Percentiles rank a stretch among this genome's conserved stretches.
Conservation (phyloP, 1,140 invertebrate species). For the Hycleus phaleratus region DNA sequence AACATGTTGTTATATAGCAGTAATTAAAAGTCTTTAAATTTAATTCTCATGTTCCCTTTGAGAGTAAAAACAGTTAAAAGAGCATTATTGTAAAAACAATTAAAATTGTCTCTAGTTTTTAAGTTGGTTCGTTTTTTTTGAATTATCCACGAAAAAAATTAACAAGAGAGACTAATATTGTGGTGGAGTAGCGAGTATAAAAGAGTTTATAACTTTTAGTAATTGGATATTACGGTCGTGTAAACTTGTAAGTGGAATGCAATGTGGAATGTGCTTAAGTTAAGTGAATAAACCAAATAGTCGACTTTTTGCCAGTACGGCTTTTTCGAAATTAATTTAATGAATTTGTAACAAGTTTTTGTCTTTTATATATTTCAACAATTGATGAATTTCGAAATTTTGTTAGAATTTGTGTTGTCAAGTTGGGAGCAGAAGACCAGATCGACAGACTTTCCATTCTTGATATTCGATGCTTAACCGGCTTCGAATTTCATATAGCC, state of each 20-base stretch:
- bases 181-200: too few relatives aligned
- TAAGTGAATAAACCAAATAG: constrained; percentile 28
- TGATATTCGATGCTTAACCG: constrained; percentile 18
- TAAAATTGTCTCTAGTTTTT: constrained; percentile 27
- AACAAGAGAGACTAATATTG: too few relatives aligned
- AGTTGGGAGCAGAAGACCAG: too few relatives aligned
- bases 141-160: too few relatives aligned
- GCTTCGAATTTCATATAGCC: constrained; percentile 18
- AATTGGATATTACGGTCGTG: constrained; percentile 36
- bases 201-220: constrained; percentile 31
- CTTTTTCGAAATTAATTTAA: too few relatives aligned
- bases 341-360: too few relatives aligned
- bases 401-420: too few relatives aligned
- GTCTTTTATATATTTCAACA: too few relatives aligned
- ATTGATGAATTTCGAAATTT: too few relatives aligned
- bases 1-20: neutral
- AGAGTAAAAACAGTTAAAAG: neutral
- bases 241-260: constrained; percentile 35
- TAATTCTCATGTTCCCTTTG: constrained; percentile 12
- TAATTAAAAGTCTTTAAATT: constrained; percentile 17
- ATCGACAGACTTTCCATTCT: neutral
- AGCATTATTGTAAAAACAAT: constrained; percentile 7
- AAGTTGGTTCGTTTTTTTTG: neutral
- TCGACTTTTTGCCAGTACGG: constrained; percentile 1
- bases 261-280: constrained; percentile 27